Evolutionary conservation across 2,797 vertebrate species (phyloP), one percentile per base, ranked within the genome.

Genomic region (Sciurus carolinensis): DNA sequence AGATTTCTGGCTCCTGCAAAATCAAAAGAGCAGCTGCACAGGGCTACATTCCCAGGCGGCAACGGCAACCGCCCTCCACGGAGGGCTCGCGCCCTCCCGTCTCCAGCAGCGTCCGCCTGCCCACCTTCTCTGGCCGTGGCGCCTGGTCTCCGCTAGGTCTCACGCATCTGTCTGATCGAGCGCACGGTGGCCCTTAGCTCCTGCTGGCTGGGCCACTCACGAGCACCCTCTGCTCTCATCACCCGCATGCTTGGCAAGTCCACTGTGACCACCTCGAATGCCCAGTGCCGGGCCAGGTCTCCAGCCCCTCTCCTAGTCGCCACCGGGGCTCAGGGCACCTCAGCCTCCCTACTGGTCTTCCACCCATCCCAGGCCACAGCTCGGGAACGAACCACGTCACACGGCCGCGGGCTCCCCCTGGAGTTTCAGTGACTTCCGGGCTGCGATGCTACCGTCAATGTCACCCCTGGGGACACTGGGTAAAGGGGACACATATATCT

Each of bases 1-100:
- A 82, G 47, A 67, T 76, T 92, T 77, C 73, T 42, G n/a, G 18
- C 50, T 89, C 76, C n/a, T 85, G 28, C 28, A 36, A 91, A 81
- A 71, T 54, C 30, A 72, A 73, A 84, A 54, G 39, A 81, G 4
- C n/a, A 57, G 50, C 39, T 80, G 79, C 71, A 69, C 0, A 52
- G 3, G 59, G 52, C 33, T 36, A 15, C 22, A 36, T 36, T 66
- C 9, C 52, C 64, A 73, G 7, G 7, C 10, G 36, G 66, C 20
- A 86, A 86, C 6, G 80, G 11, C n/a, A 66, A 33, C 33, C 79
- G 33, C 15, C 20, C 26, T 83, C 81, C 52, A 44, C 15, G 66
- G 5, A 86, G 62, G 1, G 6, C 18, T 88, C 39, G 52, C 39
- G 8, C 17, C 75, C 39, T 73, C 52, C 26, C 44, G 42, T 24